Evolutionary conservation across 2,113 vertebrate species (phyloP).

Genomic region (Neotragus moschatus): DNA sequence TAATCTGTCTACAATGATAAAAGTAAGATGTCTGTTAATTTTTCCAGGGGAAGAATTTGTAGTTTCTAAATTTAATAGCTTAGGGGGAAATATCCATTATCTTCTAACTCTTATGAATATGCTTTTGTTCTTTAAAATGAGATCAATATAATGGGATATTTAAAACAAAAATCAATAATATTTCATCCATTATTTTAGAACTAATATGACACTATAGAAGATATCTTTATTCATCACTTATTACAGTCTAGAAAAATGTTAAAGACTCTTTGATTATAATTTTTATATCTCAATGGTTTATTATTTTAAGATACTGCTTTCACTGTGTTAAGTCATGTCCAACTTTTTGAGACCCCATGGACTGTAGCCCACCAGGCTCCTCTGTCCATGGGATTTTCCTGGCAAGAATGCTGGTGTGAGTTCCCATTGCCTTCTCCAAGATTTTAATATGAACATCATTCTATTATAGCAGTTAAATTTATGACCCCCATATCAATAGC

Average conservation of each 20-base stretch:
- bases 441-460: neutral
- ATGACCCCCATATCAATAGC: neutral
- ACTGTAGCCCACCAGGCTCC: neutral
- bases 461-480: neutral
- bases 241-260: neutral
- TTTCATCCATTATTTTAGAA: neutral
- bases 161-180: neutral
- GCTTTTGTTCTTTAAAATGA: neutral
- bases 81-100: neutral
- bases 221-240: neutral
- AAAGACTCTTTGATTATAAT: neutral
- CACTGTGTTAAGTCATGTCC: neutral
- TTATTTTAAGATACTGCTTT: neutral
- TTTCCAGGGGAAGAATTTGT: neutral
- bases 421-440: neutral
- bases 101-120: neutral
- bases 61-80: neutral
- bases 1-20: neutral
- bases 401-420: neutral
- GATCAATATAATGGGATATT: neutral
- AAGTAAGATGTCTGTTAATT: neutral
- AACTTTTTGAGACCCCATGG: neutral
- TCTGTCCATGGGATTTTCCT: neutral
- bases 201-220: neutral
- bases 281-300: neutral